Evolutionary conservation across 2,888 invertebrate species (phyloP).

Genomic region (Melipona bicolor): DNA sequence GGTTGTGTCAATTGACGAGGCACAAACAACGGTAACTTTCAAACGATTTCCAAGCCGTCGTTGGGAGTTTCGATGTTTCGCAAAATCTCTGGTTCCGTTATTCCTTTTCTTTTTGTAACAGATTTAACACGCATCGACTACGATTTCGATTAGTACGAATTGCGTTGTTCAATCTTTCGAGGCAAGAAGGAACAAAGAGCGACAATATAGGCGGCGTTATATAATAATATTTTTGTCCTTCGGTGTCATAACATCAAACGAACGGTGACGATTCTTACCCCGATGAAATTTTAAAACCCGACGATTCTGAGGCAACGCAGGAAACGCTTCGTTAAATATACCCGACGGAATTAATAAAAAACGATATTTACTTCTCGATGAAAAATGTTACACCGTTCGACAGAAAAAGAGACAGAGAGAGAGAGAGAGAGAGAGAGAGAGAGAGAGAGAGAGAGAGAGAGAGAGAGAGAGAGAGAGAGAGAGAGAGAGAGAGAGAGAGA

Average conservation of each 20-base stretch:
- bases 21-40: neutral
- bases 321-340: neutral
- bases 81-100: neutral
- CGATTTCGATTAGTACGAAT: neutral
- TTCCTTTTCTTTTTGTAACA: neutral
- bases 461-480: too few species aligned
- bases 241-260: slow-evolving; percentile 48
- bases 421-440: too few species aligned
- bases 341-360: neutral
- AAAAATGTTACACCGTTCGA: neutral
- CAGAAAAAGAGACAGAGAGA: too few species aligned
- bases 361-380: neutral
- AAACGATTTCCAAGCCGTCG: neutral
- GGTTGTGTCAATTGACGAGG: neutral
- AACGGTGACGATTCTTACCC: slow-evolving; percentile 25
- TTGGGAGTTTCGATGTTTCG: neutral
- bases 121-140: neutral
- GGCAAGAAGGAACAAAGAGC: neutral
- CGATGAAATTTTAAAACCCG: slow-evolving; percentile 36
- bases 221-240: slow-evolving; percentile 64
- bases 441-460: too few species aligned
- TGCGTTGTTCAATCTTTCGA: neutral
- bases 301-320: slow-evolving; percentile 14
- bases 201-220: slow-evolving; percentile 38
- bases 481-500: too few species aligned